Conservation (phyloP, 2,888 invertebrate species). For the Elegia similella region DNA sequence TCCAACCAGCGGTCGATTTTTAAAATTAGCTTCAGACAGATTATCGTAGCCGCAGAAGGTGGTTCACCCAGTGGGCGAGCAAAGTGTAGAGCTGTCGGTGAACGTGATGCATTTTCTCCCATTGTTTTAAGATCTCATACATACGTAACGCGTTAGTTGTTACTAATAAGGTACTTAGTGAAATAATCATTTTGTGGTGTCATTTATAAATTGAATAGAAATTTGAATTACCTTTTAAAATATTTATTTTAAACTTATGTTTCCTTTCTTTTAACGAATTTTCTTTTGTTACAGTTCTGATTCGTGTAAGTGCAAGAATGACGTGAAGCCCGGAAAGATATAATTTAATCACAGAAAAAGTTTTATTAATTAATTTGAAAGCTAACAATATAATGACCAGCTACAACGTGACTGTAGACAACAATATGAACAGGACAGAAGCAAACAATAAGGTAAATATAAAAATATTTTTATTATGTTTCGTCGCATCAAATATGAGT, state of each 20-base stretch:
- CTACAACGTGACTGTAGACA: slow-evolving; percentile 50
- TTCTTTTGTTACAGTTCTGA: slow-evolving; percentile 18
- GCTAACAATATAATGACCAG: slow-evolving; percentile 46
- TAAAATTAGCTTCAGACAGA: neutral
- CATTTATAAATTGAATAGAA: no score
- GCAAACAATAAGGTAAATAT: slow-evolving; percentile 33
- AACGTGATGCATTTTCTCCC: neutral
- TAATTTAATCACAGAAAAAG: neutral
- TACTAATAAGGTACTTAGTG: neutral
- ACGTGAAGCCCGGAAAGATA: neutral
- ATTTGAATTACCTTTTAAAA: no score
- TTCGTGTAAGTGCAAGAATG: neutral
- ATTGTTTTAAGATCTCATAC: neutral
- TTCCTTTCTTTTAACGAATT: neutral
- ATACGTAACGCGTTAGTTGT: no score
- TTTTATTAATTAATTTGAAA: neutral
- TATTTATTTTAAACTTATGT: no score
- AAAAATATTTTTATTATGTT: neutral
- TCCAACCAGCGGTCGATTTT: neutral
- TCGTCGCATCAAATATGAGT: no score
- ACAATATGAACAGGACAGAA: slow-evolving; percentile 65
- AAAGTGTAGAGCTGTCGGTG: no score
- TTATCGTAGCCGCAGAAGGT: neutral
- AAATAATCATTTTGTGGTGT: neutral
- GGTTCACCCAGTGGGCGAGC: no score